Percentiles rank a stretch among this genome's conserved stretches.
Conservation (phyloP, 2,797 vertebrate species). For the Etheostoma nigrum region DNA sequence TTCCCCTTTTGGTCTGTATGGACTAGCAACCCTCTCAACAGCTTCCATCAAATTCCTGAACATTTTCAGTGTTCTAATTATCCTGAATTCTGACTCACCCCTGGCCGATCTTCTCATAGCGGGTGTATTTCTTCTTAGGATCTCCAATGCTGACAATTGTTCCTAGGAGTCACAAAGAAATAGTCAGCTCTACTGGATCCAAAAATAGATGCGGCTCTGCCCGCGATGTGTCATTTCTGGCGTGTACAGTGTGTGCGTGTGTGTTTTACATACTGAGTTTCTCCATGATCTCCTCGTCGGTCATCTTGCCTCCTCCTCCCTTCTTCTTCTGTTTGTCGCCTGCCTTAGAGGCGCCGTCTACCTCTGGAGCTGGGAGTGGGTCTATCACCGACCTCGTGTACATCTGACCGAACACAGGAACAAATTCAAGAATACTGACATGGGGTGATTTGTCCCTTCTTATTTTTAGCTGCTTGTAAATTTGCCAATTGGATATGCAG, state of each 20-base stretch:
- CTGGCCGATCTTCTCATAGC: slow-evolving; percentile 98
- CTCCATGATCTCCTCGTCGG: slow-evolving; percentile 98
- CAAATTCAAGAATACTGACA: neutral
- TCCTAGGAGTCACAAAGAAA: slow-evolving; percentile 54
- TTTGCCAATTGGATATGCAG: neutral
- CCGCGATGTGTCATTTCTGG: neutral
- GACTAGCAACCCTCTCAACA: neutral
- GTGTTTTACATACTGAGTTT: slow-evolving; percentile 90
- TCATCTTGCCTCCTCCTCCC: slow-evolving; percentile 91
- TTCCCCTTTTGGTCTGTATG: neutral
- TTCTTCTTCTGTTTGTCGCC: slow-evolving; percentile 92
- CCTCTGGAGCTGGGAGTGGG: slow-evolving; percentile 88
- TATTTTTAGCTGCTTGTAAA: neutral
- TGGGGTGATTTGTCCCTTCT: neutral
- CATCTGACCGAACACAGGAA: slow-evolving; percentile 80
- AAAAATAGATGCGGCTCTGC: slow-evolving; percentile 5
- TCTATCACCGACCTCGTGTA: slow-evolving; percentile 96
- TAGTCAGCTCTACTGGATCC: neutral
- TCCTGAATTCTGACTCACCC: slow-evolving; percentile 87
- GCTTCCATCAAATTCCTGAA: neutral
- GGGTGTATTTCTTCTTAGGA: slow-evolving; percentile 98
- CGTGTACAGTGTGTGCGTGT: neutral
- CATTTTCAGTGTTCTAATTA: neutral
- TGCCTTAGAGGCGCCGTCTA: slow-evolving; percentile 85
- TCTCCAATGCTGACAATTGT: slow-evolving; percentile 97